Percentiles rank a stretch among this genome's conserved stretches.
phyloP scores from a whole-genome alignment of 2,888 invertebrate species.

The Standfussiana lucernea region DNA sequence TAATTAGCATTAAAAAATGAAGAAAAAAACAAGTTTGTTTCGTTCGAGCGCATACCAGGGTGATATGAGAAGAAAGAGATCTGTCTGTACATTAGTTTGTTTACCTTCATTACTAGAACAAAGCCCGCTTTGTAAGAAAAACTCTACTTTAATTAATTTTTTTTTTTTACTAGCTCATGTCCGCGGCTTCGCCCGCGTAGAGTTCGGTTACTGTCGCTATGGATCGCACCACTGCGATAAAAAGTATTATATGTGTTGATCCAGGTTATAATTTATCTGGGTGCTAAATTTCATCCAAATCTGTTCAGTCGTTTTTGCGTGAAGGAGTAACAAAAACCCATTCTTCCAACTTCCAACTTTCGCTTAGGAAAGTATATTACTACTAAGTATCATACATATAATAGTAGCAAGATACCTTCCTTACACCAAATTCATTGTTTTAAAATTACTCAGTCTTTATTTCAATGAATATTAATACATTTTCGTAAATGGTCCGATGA shows the following conservation, averaged over 20 bases:
- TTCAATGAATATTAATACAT: constrained; percentile 51
- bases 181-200: neutral
- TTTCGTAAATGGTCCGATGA: constrained; percentile 58
- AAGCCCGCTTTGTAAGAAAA: constrained; percentile 64
- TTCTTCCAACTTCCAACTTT: neutral
- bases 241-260: neutral
- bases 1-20: constrained; percentile 22
- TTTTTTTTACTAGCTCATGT: constrained; percentile 14
- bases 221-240: neutral
- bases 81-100: constrained; percentile 56
- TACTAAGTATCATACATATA: neutral
- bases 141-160: constrained; percentile 63
- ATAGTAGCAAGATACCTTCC: constrained; percentile 1
- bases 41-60: constrained; percentile 27
- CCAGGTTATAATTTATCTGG: neutral
- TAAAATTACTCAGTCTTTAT: constrained; percentile 16
- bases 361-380: neutral
- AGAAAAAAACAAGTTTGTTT: constrained; percentile 10
- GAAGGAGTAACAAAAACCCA: neutral
- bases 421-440: constrained; percentile 27
- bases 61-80: constrained; percentile 29
- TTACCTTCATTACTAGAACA: constrained; percentile 60
- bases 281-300: neutral
- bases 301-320: neutral
- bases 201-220: neutral